Conservation (phyloP, 30 jellyfish, hydroid and myxozoan genomes). For the Pelagia noctiluca region DNA sequence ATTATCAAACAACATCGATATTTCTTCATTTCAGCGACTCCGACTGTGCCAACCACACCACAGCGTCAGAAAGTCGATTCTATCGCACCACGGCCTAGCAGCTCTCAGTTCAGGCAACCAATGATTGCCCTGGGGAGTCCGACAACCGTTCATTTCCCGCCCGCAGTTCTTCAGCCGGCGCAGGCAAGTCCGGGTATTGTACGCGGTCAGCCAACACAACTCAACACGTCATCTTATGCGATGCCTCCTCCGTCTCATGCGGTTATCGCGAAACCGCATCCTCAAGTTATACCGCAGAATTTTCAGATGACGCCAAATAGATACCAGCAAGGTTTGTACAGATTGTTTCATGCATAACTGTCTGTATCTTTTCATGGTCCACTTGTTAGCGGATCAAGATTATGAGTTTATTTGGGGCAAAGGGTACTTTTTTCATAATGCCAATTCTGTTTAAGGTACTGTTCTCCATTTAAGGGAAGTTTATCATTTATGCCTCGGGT, state of each 20-base stretch:
- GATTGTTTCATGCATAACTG: too few species aligned
- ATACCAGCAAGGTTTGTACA: conserved; percentile 48
- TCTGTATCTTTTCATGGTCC: too few species aligned
- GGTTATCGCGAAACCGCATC: conserved; percentile 15
- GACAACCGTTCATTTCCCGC: conserved; percentile 44
- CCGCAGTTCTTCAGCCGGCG: conserved; percentile 35
- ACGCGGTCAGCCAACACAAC: conserved; percentile 43
- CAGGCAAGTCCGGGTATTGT: conserved; percentile 37
- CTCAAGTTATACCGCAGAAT: conserved; percentile 1
- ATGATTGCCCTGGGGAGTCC: conserved; percentile 60
- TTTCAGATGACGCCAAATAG: conserved; percentile 24
- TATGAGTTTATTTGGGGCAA: too few species aligned
- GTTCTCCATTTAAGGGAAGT: too few species aligned
- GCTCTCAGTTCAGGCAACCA: conserved; percentile 48
- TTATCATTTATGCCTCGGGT: too few species aligned
- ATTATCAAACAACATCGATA: neutral
- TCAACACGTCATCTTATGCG: neutral
- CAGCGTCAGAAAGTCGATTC: conserved; percentile 33
- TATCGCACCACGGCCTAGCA: conserved; percentile 18
- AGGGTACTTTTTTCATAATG: too few species aligned
- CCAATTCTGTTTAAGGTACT: too few species aligned
- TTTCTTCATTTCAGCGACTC: neutral
- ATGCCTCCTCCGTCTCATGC: conserved; percentile 11
- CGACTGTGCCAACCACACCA: conserved; percentile 22
- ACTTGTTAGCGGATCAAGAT: too few species aligned